Evolutionary conservation across 2,113 vertebrate genomes (phyloP), one percentile per base, ranked within the genome.

Genomic region (Tychaedon coryphoeus): DNA sequence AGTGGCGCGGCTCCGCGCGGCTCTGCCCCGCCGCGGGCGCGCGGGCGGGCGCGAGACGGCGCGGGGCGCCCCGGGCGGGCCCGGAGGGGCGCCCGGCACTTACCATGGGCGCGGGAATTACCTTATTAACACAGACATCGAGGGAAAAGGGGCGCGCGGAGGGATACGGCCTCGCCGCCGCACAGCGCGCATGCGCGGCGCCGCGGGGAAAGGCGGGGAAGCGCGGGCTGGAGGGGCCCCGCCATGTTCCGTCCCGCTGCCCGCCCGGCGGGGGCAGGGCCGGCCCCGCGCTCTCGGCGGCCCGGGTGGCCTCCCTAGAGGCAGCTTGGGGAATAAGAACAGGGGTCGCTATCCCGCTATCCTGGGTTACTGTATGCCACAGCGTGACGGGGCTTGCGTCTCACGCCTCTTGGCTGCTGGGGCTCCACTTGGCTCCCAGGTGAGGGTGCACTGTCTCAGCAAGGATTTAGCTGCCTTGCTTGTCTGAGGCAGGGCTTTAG

Each of bases 121-220:
- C 80, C 93, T 95, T 95, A 85, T 92, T 84, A 93, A 81, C 90
- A 90, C 84, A 45, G 73, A 86, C 84, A 86, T 86, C 84, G 84
- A 77, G 84, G 84, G 22, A 25, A 31, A 51, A 69, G 95, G 90
- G 93, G 86, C 92, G 79, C 20, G 96, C 96, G 96, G 96, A 97
- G 95, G 96, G 95, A 97, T 97, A 97, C 93, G 86, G 88, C 81
- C 80, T 53, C 19, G 0, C 80, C 23, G 73, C 45, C 36, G 34
- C 40, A 11, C 29, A 38, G 13, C 60, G 94, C 96, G 96, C 96
- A 96, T 86, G 96, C 96, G 96, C 96, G 70, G n/a, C 42, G 43
- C 76, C 81, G 61, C 67, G 47, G 64, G 77, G 71, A 73, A 75
- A 91, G 94, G 92, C 89, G 95, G 88, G 92, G 92, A 79, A 96